A percentile compares a stretch with the other conserved stretches of the same genome.
Conservation (phyloP, 2,888 invertebrate species). For the Cantharis rufa region DNA sequence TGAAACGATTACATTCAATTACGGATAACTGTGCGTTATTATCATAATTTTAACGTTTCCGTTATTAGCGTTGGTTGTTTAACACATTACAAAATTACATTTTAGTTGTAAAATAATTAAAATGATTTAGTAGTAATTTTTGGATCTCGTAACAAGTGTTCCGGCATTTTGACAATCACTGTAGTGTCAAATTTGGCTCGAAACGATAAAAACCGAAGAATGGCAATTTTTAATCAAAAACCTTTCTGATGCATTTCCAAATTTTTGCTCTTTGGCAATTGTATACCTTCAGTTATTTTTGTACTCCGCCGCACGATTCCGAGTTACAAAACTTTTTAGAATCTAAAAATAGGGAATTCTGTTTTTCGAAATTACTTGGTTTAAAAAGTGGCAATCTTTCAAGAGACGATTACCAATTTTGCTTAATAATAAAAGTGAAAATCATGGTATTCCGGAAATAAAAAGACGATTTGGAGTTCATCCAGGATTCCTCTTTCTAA, state of each 20-base stretch:
- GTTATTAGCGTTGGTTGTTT: not conserved
- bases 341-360: not conserved
- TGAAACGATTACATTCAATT: constrained; percentile 1
- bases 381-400: not conserved
- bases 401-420: not conserved
- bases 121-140: not conserved
- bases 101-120: not conserved
- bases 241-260: not conserved
- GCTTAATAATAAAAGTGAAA: not conserved
- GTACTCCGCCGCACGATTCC: not conserved
- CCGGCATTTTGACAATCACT: not conserved
- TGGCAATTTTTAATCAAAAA: not conserved
- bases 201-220: not conserved
- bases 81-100: not conserved
- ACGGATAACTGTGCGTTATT: constrained; percentile 1
- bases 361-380: not conserved
- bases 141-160: not conserved
- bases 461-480: not conserved
- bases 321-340: not conserved
- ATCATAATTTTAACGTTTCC: constrained; percentile 1
- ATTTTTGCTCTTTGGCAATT: not conserved
- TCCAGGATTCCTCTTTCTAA: not conserved
- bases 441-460: not conserved
- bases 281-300: not conserved
- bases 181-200: not conserved